Evolutionary conservation across 2,888 invertebrate species (phyloP).

Genomic region (Operophtera brumata): DNA sequence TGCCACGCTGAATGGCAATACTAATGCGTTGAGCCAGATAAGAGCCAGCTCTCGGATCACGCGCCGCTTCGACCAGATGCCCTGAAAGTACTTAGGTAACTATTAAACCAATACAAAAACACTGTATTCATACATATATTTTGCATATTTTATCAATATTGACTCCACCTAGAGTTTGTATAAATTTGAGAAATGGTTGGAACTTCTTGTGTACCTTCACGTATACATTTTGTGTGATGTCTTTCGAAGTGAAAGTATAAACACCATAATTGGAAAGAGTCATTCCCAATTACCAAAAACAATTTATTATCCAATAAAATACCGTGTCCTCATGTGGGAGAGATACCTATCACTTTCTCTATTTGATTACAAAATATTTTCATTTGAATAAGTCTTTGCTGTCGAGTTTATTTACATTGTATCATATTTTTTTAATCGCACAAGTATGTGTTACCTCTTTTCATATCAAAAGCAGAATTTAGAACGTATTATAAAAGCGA

Average conservation of each 20-base stretch:
- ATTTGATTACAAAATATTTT: constrained; percentile 17
- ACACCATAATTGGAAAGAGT: constrained; percentile 4
- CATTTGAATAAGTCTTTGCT: constrained; percentile 6
- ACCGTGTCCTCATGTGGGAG: constrained; percentile 1
- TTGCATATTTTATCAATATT: too few species aligned
- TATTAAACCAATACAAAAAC: too few species aligned
- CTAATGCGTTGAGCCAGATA: too few species aligned
- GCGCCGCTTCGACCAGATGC: too few species aligned
- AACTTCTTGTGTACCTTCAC: background rate
- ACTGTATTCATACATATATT: too few species aligned
- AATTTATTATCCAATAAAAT: constrained; percentile 1
- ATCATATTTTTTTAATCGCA: constrained; percentile 13
- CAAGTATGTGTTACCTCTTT: background rate
- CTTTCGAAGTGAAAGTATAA: constrained; percentile 7
- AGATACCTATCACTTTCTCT: constrained; percentile 12
- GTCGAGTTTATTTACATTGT: constrained; percentile 7
- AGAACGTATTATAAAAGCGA: background rate
- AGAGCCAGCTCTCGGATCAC: too few species aligned
- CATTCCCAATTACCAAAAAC: constrained; percentile 6
- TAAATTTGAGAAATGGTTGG: background rate
- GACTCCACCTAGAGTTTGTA: too few species aligned
- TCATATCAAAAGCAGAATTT: constrained; percentile 1
- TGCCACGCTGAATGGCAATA: too few species aligned
- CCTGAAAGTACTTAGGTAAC: too few species aligned
- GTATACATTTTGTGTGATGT: background rate